Base-by-base conservation (phyloP, 2,797 vertebrate genomes). In the Dendrocincla tyrannina region DNA sequence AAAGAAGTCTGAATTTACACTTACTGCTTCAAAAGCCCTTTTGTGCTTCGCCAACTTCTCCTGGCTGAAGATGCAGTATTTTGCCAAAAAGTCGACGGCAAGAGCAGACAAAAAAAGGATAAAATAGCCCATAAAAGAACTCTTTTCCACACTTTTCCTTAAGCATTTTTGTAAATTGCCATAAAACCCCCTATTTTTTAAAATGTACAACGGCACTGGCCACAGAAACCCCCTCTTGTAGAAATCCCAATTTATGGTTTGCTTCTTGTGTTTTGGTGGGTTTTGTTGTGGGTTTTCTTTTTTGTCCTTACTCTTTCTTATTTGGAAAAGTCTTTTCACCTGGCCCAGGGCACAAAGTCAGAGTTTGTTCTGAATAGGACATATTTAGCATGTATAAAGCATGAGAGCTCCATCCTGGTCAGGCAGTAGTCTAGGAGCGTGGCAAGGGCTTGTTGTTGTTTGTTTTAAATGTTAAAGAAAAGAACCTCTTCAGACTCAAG, bases 61-160 rank as follows among this genome's bases (percentile, higher is more conserved):
- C 96, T 98, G 98, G 97, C 98, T 99, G 98, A 99, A 99, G 97
- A 99, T 99, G 98, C 98, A 98, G 96, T 98, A 98, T 98, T 99
- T 99, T 98, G 99, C 98, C 98, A 99, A 98, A 98, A 99, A 99
- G 98, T 99, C 98, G 96, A 98, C 98, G 98, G 98, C 96, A 98
- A 98, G 96, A 98, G 95, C 97, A 96, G 97, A 94, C 92, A 96
- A 95, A 96, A 93, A 95, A 80, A 42, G 77, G 70, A 94, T 95
- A 91, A 98, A 98, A 95, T 91, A 95, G 81, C 50, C 89, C 93
- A 92, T 93, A 94, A 97, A 98, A 96, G 87, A 89, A 70, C 84
- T 47, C 44, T 86, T 93, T 91, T 14, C 78, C 62, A 33, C 59
- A 76, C 44, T 88, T 88, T 90, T 92, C 64, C 85, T 82, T 94